A percentile compares a stretch with the other conserved stretches of the same genome.
Conservation (phyloP, 2,888 invertebrate species). For the Macrosiphum euphorbiae region DNA sequence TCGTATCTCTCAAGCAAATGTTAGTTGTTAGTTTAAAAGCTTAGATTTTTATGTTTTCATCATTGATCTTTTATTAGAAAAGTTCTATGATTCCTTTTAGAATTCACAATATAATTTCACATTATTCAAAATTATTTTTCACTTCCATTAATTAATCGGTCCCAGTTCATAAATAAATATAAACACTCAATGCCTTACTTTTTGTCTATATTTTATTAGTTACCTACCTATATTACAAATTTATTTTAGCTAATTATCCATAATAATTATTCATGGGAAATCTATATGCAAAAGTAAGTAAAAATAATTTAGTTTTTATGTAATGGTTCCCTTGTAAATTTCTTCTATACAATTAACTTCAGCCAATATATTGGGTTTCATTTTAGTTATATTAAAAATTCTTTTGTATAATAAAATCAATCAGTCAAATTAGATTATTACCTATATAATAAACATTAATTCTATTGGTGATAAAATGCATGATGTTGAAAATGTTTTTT, state of each 20-base stretch:
- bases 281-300: slow-evolving; percentile 40
- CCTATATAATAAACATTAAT: not conserved
- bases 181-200: not conserved
- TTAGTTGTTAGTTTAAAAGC: not conserved
- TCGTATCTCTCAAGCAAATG: not conserved
- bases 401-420: not conserved
- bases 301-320: not conserved
- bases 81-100: not conserved
- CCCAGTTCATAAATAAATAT: not conserved
- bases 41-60: slow-evolving; percentile 1
- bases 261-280: slow-evolving; percentile 49
- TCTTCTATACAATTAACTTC: not conserved
- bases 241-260: not conserved
- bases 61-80: not conserved
- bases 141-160: not conserved
- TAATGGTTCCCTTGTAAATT: not conserved
- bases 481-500: not conserved
- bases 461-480: not conserved
- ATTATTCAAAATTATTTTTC: not conserved
- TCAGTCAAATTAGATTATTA: not conserved
- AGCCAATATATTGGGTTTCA: not conserved
- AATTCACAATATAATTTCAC: not conserved
- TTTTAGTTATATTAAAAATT: not conserved
- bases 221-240: not conserved
- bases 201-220: not conserved